Conservation (phyloP, 1,140 invertebrate species). For the Phthorimaea operculella region DNA sequence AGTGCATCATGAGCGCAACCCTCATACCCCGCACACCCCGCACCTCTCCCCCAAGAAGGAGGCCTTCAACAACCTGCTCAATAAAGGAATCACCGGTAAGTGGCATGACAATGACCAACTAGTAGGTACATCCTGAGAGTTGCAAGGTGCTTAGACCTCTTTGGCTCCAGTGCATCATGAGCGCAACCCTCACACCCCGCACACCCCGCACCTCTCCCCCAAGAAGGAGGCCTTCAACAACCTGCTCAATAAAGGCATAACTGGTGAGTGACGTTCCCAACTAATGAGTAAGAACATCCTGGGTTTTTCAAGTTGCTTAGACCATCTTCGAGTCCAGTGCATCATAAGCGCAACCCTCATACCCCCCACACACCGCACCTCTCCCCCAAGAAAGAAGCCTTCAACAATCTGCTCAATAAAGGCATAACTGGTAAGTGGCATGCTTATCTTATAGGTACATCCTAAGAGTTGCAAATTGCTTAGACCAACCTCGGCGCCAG, state of each 20-base stretch:
- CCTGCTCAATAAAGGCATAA: constrained; percentile 68
- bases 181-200: constrained; percentile 18
- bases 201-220: constrained; percentile 28
- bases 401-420: constrained; percentile 70
- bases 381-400: constrained; percentile 73
- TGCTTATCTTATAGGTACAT: neutral
- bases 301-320: too few relatives aligned
- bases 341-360: constrained; percentile 54
- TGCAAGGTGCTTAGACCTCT: constrained; percentile 67
- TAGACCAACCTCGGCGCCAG: constrained; percentile 59
- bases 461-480: too few relatives aligned
- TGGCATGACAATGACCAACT: constrained; percentile 6
- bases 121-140: too few relatives aligned
- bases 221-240: constrained; percentile 69
- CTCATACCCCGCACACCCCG: constrained; percentile 57
- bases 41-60: constrained; percentile 71
- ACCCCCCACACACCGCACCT: constrained; percentile 58
- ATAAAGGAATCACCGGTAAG: constrained; percentile 71
- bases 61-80: constrained; percentile 70
- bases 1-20: constrained; percentile 52
- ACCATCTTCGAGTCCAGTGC: constrained; percentile 61
- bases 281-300: neutral
- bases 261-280: constrained; percentile 57
- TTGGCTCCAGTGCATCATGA: constrained; percentile 18
- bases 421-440: constrained; percentile 69